phyloP scores from a whole-genome alignment of 2,797 vertebrate genomes.

The Galaxias olidus region DNA sequence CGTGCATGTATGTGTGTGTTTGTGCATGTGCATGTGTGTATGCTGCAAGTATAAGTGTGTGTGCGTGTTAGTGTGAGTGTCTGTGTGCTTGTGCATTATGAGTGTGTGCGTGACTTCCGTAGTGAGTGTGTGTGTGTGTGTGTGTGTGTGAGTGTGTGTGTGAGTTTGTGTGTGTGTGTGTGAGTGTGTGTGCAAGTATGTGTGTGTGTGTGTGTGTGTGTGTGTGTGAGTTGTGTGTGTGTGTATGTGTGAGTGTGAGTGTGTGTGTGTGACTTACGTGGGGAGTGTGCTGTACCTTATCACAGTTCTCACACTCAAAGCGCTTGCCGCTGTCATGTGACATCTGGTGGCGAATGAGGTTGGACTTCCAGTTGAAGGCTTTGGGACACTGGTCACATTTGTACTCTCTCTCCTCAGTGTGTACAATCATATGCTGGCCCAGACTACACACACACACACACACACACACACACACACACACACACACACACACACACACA shows the following conservation, averaged over 20 bases:
- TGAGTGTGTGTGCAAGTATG: too few species aligned
- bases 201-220: constrained; percentile 33
- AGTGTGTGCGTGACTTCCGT: too few species aligned
- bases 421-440: constrained; percentile 97
- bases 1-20: too few species aligned
- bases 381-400: constrained; percentile 98
- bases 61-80: too few species aligned
- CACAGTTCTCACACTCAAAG: constrained; percentile 99
- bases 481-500: constrained; percentile 1
- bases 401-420: constrained; percentile 95
- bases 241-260: constrained; percentile 36
- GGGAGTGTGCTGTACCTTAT: constrained; percentile 93
- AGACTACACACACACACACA: constrained; percentile 74
- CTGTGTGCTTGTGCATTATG: too few species aligned
- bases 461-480: background rate
- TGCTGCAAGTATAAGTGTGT: too few species aligned
- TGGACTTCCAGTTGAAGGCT: constrained; percentile 99
- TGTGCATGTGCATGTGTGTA: too few species aligned
- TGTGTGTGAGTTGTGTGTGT: too few species aligned
- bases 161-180: too few species aligned
- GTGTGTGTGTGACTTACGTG: constrained; percentile 76
- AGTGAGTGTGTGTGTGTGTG: too few species aligned
- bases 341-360: constrained; percentile 99
- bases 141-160: too few species aligned
- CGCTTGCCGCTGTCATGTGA: constrained; percentile 98